These are phyloP conservation scores for Aplysina aerophoba DNA, from an alignment of 37 sponge, comb jelly and placozoan species.

Conservation along the genomic window DNA sequence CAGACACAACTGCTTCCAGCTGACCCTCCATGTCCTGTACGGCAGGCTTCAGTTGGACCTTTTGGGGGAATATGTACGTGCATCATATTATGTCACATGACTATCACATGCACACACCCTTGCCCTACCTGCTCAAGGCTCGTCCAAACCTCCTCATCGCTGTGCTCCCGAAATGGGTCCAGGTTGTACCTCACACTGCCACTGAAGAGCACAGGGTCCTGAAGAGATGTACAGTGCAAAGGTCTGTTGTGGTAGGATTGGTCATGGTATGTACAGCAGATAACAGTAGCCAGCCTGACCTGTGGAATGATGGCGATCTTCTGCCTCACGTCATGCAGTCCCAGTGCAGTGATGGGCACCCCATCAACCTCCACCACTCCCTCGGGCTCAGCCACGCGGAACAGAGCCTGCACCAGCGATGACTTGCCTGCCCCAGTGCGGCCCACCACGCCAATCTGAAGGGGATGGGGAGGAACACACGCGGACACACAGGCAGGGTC, in stretches of 20 bases:
- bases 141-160: constrained; percentile 79
- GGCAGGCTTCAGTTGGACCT: constrained; percentile 76
- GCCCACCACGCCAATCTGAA: constrained; percentile 90
- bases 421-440: constrained; percentile 96
- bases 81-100: background rate
- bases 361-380: constrained; percentile 84
- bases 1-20: constrained; percentile 62
- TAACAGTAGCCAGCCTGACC: constrained; percentile 13
- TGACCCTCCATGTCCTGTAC: constrained; percentile 58
- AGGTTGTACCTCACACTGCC: constrained; percentile 88
- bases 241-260: background rate
- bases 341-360: constrained; percentile 64
- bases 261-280: too few species aligned
- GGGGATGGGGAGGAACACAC: background rate
- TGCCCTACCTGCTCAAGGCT: constrained; percentile 68
- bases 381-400: constrained; percentile 85
- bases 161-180: constrained; percentile 82
- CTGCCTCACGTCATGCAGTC: constrained; percentile 79
- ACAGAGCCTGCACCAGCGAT: constrained; percentile 81
- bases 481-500: too few species aligned
- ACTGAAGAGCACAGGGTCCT: constrained; percentile 93
- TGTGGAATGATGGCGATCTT: constrained; percentile 92
- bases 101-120: background rate
- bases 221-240: background rate
- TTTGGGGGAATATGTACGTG: background rate